These are phyloP conservation scores for Caenorhabditis inopinata DNA, from an alignment of 1,140 invertebrate species.

Conservation along the genomic window DNA sequence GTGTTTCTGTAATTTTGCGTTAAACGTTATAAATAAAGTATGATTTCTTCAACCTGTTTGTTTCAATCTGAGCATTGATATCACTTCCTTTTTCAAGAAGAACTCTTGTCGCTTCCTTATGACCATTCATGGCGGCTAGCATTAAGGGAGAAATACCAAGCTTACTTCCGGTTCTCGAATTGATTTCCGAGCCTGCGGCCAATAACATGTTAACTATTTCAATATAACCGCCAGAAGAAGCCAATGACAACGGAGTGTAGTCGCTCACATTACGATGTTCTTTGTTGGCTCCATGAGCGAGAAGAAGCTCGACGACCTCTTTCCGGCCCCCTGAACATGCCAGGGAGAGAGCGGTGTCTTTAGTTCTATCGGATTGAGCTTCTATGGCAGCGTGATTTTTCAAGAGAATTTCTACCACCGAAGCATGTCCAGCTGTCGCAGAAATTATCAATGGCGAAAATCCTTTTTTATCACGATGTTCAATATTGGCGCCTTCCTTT, in stretches of 20 bases:
- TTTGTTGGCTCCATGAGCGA: slow-evolving; percentile 86
- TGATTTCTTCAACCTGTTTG: slow-evolving; percentile 73
- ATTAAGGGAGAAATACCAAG: slow-evolving; percentile 96
- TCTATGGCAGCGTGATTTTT: slow-evolving; percentile 92
- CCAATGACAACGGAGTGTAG: slow-evolving; percentile 94
- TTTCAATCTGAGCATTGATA: slow-evolving; percentile 99
- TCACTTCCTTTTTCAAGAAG: slow-evolving; percentile 96
- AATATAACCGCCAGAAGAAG: slow-evolving; percentile 92
- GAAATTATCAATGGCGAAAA: slow-evolving; percentile 95
- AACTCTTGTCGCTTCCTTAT: slow-evolving; percentile 93
- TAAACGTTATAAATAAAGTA: not conserved
- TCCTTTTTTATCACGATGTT: slow-evolving; percentile 95
- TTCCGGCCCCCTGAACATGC: slow-evolving; percentile 95
- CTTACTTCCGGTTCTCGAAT: slow-evolving; percentile 73
- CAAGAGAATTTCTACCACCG: slow-evolving; percentile 86
- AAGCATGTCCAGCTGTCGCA: slow-evolving; percentile 92
- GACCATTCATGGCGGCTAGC: slow-evolving; percentile 99
- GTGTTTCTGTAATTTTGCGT: slow-evolving; percentile 77
- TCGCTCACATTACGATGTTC: slow-evolving; percentile 99
- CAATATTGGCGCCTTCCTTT: slow-evolving; percentile 84
- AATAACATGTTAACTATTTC: slow-evolving; percentile 96
- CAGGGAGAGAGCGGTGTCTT: slow-evolving; percentile 93
- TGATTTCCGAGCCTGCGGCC: slow-evolving; percentile 90
- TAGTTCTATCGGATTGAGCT: slow-evolving; percentile 95
- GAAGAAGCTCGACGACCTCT: slow-evolving; percentile 90